phyloP scores from a whole-genome alignment of 2,113 vertebrate genomes.

The Nothoprocta perdicaria region DNA sequence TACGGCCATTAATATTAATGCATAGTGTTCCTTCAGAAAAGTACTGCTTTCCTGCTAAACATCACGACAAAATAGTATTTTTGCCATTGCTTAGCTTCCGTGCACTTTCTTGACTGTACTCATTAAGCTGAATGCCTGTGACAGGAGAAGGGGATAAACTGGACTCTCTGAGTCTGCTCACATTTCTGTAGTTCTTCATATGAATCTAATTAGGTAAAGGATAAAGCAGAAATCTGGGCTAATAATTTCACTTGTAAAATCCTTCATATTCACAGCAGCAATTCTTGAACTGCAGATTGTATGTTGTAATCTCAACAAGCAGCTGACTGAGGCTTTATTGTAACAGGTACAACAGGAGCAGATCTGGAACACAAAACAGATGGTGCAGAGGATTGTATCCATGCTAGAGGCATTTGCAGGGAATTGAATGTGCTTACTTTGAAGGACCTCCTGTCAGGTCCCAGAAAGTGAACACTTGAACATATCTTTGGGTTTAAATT shows the following conservation, averaged over 20 bases:
- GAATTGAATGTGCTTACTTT: not conserved
- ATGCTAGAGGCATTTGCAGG: not conserved
- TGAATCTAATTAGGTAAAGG: not conserved
- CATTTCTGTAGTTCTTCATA: not conserved
- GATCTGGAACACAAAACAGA: not conserved
- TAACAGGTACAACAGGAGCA: fast-evolving
- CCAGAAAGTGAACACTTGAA: not conserved
- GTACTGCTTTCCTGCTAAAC: not conserved
- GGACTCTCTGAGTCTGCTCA: not conserved
- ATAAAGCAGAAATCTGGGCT: not conserved
- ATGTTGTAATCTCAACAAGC: not conserved
- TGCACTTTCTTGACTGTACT: not conserved
- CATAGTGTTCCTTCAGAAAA: not conserved
- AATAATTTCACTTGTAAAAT: not conserved
- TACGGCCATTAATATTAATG: not conserved
- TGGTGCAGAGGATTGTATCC: not conserved
- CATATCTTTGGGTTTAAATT: not conserved
- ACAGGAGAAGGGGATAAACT: not conserved
- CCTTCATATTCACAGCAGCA: not conserved
- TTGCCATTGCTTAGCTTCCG: not conserved
- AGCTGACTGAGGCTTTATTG: not conserved
- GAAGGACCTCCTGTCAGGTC: not conserved
- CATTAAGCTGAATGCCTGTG: not conserved
- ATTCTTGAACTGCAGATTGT: not conserved
- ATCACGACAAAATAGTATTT: not conserved